Evolutionary conservation across 1,140 invertebrate genomes (phyloP).

Genomic region (Aporrectodea caliginosa): DNA sequence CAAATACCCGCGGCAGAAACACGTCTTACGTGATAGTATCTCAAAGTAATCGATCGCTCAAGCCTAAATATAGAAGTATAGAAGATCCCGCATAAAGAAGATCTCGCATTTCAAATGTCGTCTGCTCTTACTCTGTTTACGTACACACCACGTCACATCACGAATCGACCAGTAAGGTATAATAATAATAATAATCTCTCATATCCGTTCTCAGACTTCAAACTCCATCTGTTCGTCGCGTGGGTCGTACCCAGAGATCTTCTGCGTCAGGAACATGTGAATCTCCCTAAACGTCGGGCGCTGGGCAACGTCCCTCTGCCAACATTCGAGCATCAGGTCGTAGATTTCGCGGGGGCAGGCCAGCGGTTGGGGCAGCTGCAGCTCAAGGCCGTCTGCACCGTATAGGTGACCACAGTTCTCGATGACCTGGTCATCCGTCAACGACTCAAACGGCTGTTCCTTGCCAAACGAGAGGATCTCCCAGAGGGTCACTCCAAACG

Average conservation of each 20-base stretch:
- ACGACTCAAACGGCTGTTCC: constrained; percentile 73
- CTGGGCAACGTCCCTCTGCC: constrained; percentile 13
- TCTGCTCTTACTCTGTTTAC: no score
- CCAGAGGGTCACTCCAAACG: constrained; percentile 82
- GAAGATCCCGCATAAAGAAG: no score
- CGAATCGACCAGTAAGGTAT: no score
- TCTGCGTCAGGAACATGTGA: constrained; percentile 77
- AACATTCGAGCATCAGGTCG: constrained; percentile 56
- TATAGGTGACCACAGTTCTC: constrained; percentile 58
- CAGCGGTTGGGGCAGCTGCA: constrained; percentile 70
- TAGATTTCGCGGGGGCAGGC: constrained; percentile 85
- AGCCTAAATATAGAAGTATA: no score
- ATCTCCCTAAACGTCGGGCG: constrained; percentile 76
- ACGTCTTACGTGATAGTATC: no score
- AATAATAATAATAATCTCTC: no score
- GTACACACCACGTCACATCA: no score
- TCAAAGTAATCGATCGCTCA: no score
- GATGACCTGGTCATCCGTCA: constrained; percentile 73
- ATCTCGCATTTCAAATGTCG: no score
- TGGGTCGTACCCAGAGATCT: constrained; percentile 58
- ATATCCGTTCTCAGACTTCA: neutral
- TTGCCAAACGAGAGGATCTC: constrained; percentile 80
- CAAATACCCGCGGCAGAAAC: no score
- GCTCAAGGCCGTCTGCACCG: constrained; percentile 55
- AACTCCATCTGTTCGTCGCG: constrained; percentile 6